Evolutionary conservation across 2,113 vertebrate species (phyloP).

Genomic region (Rhabdornis inornatus): DNA sequence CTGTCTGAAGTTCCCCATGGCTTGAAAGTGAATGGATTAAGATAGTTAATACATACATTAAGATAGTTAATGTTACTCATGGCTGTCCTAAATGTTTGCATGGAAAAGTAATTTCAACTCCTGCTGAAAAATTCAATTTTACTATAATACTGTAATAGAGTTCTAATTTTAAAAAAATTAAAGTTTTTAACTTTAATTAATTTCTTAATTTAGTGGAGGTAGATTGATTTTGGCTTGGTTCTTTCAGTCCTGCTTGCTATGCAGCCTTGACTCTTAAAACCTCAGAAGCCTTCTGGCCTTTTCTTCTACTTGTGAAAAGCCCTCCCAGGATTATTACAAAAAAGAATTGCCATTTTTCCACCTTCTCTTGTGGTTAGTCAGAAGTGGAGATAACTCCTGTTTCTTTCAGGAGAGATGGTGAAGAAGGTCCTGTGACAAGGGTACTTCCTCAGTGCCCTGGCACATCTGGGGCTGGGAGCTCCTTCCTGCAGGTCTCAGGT

Average conservation of each 20-base stretch:
- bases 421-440: neutral
- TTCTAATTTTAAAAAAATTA: neutral
- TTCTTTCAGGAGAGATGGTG: neutral
- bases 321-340: neutral
- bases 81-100: neutral
- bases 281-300: neutral
- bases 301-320: neutral
- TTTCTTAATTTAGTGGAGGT: neutral
- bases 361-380: neutral
- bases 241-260: neutral
- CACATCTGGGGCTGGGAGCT: neutral
- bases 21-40: neutral
- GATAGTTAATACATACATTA: rapidly evolving
- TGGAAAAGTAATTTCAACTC: neutral
- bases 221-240: neutral
- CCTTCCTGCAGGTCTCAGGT: neutral
- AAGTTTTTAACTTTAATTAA: neutral
- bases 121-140: neutral
- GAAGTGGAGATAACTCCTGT: neutral
- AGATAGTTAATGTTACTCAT: neutral
- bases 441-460: neutral
- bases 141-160: neutral
- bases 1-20: neutral
- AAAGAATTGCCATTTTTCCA: neutral
- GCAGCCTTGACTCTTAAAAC: neutral